Evolutionary conservation across 2,888 invertebrate species (phyloP).

Genomic region (Falcaria lacertinaria): DNA sequence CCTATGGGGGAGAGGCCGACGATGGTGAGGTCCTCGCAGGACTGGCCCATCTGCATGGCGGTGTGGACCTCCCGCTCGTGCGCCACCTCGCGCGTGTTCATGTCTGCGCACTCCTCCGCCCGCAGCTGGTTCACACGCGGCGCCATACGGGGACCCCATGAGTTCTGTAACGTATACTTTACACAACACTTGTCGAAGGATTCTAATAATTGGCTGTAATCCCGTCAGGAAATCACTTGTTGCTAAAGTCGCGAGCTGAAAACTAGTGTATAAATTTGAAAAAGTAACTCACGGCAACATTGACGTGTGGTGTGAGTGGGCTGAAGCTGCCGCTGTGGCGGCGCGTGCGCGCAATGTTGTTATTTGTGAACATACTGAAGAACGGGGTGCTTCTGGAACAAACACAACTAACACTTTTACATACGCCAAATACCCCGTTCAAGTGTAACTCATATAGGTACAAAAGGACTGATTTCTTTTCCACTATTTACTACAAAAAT

Average conservation of each 20-base stretch:
- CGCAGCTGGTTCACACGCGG: slow-evolving; percentile 93
- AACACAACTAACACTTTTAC: background rate
- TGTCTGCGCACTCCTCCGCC: slow-evolving; percentile 92
- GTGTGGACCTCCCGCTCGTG: slow-evolving; percentile 95
- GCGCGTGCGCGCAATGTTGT: slow-evolving; percentile 85
- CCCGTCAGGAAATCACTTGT: no score
- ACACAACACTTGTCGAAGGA: background rate
- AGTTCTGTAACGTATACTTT: slow-evolving; percentile 43
- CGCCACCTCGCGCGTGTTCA: slow-evolving; percentile 91
- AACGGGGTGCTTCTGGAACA: slow-evolving; percentile 84
- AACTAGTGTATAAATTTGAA: no score
- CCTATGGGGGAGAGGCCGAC: slow-evolving; percentile 65
- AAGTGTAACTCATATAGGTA: background rate
- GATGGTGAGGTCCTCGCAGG: slow-evolving; percentile 93
- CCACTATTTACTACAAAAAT: no score
- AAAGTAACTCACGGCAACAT: slow-evolving; percentile 7
- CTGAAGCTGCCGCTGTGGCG: slow-evolving; percentile 95
- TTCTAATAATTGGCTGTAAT: no score
- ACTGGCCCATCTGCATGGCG: slow-evolving; percentile 96
- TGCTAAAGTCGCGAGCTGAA: no score
- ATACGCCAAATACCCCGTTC: background rate
- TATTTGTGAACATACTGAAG: slow-evolving; percentile 85
- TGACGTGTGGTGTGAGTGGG: slow-evolving; percentile 69
- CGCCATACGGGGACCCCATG: slow-evolving; percentile 84
- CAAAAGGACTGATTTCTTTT: no score